Conservation (phyloP, 2,797 vertebrate species). For the Echiichthys vipera region DNA sequence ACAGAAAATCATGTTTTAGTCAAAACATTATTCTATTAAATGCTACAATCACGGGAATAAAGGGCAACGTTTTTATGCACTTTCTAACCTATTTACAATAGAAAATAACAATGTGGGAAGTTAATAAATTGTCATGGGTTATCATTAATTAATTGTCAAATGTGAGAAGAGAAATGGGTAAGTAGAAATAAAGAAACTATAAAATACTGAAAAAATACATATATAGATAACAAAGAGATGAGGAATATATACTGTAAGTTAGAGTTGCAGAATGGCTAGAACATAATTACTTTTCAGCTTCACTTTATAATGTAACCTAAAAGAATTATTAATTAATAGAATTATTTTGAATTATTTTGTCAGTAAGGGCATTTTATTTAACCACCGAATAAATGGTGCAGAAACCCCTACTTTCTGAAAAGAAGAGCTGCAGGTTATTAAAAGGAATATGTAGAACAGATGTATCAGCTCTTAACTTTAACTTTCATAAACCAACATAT, state of each 20-base stretch:
- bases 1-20: not conserved
- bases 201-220: not conserved
- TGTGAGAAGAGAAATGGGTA: not conserved
- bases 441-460: not conserved
- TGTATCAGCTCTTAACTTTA: not conserved
- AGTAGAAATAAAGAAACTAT: not conserved
- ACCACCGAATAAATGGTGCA: not conserved
- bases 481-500: too few relatives aligned
- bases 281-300: not conserved
- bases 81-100: not conserved
- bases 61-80: not conserved
- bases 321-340: too few relatives aligned
- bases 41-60: not conserved
- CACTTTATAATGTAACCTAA: not conserved
- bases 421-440: not conserved
- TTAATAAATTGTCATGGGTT: too few relatives aligned
- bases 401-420: not conserved
- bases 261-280: not conserved
- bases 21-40: not conserved
- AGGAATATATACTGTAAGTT: not conserved
- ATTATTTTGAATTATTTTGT: not conserved
- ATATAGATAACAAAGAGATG: not conserved
- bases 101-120: not conserved
- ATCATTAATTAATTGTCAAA: too few relatives aligned
- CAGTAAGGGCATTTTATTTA: not conserved